Conservation (phyloP, 1,140 invertebrate genomes). For the Listronotus bonariensis region DNA sequence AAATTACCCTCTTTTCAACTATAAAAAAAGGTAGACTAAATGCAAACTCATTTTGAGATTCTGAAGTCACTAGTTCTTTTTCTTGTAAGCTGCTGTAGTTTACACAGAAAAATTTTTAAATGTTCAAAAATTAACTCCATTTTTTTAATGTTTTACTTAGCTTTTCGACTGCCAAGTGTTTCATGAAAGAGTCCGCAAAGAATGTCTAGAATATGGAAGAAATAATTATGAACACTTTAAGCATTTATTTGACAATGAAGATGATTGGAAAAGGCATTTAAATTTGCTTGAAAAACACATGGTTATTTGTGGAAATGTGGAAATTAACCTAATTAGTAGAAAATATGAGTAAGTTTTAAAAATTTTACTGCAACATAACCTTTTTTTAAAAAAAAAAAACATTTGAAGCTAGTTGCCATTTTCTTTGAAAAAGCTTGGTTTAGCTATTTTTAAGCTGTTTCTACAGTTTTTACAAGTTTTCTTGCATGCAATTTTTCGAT, state of each 20-base stretch:
- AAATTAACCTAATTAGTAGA: conserved; percentile 49
- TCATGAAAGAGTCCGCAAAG: conserved; percentile 72
- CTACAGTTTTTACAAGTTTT: no score
- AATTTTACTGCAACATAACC: conserved; percentile 3
- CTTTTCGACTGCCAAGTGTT: conserved; percentile 75
- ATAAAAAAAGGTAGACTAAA: no score
- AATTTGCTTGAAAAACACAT: conserved; percentile 50
- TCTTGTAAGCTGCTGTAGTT: no score
- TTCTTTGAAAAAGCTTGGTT: no score
- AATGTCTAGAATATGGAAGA: conserved; percentile 74
- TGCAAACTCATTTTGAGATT: no score
- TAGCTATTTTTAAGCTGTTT: no score
- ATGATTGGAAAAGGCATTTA: conserved; percentile 57
- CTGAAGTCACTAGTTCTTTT: no score
- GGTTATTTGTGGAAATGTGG: conserved; percentile 48
- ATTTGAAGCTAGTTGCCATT: no score
- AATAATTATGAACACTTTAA: conserved; percentile 61
- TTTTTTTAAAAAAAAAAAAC: neutral
- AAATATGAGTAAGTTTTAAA: conserved; percentile 51
- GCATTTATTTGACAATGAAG: conserved; percentile 55
- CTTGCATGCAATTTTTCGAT: no score
- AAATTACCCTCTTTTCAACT: no score
- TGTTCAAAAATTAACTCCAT: neutral
- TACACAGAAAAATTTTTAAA: no score
- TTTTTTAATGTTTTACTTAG: conserved; percentile 50